Evolutionary conservation across 2,888 invertebrate genomes (phyloP).

Genomic region (Galerucella nymphaeae): DNA sequence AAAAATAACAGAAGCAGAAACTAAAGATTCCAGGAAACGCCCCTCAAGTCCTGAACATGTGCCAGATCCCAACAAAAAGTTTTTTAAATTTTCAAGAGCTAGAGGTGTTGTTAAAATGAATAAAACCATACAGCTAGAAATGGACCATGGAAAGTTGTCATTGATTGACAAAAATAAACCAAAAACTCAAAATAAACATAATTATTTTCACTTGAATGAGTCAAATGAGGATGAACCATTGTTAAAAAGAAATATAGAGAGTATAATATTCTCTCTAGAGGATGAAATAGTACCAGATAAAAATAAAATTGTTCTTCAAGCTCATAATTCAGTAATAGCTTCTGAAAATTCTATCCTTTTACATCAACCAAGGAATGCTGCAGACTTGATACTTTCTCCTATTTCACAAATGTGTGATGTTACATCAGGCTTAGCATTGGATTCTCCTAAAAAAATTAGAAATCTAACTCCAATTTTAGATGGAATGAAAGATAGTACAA

Average conservation of each 20-base stretch:
- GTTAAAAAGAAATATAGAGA: conserved; percentile 45
- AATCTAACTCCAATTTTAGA: conserved; percentile 56
- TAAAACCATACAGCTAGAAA: conserved; percentile 61
- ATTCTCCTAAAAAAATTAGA: conserved; percentile 65
- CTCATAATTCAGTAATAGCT: conserved; percentile 50
- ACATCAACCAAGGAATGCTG: conserved; percentile 44
- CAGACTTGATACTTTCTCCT: conserved; percentile 63
- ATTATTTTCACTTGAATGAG: conserved; percentile 60
- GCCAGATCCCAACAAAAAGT: conserved; percentile 58
- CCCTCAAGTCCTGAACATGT: conserved; percentile 36
- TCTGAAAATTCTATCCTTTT: conserved; percentile 55
- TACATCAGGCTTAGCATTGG: conserved; percentile 65
- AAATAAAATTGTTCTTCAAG: conserved; percentile 47
- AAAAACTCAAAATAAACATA: conserved; percentile 49
- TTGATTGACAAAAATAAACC: conserved; percentile 46
- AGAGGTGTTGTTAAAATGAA: conserved; percentile 61
- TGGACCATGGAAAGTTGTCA: conserved; percentile 58
- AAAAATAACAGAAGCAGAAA: conserved; percentile 18
- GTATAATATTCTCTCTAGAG: conserved; percentile 61
- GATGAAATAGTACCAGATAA: conserved; percentile 39
- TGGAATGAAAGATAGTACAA: conserved; percentile 40
- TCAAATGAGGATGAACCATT: conserved; percentile 55
- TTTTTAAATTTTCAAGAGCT: conserved; percentile 63
- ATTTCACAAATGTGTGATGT: conserved; percentile 67
- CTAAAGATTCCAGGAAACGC: conserved; percentile 34